phyloP scores from a whole-genome alignment of 2,113 vertebrate genomes.

The Microcebus griseorufus region DNA sequence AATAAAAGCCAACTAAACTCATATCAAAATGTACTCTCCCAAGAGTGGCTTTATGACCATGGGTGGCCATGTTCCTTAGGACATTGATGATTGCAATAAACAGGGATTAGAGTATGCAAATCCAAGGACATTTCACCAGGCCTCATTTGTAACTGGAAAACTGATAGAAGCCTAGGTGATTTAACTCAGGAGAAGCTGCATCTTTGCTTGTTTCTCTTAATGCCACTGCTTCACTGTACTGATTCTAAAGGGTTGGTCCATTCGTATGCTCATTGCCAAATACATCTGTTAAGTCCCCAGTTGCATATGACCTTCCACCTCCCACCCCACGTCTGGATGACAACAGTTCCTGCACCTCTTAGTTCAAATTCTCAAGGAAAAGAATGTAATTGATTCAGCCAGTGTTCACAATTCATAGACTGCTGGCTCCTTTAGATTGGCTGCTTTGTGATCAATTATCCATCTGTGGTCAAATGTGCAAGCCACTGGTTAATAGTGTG shows the following conservation, averaged over 20 bases:
- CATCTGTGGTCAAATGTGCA: neutral
- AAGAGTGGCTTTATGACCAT: neutral
- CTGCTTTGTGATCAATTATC: neutral
- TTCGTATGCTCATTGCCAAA: neutral
- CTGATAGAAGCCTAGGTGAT: neutral
- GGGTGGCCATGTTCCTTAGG: neutral
- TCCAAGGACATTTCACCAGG: neutral
- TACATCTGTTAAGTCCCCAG: neutral
- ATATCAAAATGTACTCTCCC: neutral
- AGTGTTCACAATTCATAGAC: neutral
- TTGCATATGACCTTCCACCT: neutral
- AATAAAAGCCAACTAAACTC: neutral
- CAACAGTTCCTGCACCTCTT: neutral
- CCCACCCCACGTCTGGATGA: neutral
- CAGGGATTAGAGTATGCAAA: neutral
- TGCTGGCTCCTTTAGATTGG: neutral
- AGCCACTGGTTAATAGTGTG: neutral
- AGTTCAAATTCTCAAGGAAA: neutral
- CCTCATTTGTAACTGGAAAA: neutral
- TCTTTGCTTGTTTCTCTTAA: neutral
- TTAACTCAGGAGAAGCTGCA: neutral
- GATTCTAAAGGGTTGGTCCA: neutral
- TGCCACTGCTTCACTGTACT: neutral
- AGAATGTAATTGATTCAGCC: neutral
- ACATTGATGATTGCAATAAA: neutral